Conservation (phyloP, 2,888 invertebrate species). For the Hartigia nigra region DNA sequence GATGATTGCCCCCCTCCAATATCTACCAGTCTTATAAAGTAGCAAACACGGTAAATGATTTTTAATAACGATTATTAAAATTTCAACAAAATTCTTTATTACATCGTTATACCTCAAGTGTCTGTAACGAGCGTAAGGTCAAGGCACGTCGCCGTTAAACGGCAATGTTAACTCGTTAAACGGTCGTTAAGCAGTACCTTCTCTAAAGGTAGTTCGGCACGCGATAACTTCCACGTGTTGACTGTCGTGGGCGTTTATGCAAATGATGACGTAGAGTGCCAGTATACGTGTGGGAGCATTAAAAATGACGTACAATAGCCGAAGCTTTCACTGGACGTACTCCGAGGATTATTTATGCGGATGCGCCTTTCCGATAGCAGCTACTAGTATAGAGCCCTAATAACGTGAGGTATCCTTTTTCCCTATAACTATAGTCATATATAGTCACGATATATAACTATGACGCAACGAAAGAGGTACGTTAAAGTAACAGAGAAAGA, state of each 20-base stretch:
- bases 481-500: neutral
- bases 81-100: neutral
- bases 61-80: neutral
- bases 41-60: neutral
- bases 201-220: conserved; percentile 24
- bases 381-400: neutral
- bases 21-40: neutral
- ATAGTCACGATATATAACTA: neutral
- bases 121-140: neutral
- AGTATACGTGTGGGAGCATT: neutral
- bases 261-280: conserved; percentile 21
- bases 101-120: neutral
- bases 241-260: conserved; percentile 33
- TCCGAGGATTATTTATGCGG: neutral
- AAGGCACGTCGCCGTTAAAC: neutral
- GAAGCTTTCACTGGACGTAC: conserved; percentile 14
- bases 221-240: conserved; percentile 24
- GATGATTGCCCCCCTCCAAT: neutral
- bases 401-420: neutral
- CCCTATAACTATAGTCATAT: neutral
- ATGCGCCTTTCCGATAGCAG: neutral
- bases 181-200: conserved; percentile 5
- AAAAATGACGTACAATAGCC: neutral
- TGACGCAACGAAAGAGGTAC: neutral
- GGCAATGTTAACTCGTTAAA: neutral